Base-by-base conservation (phyloP, 2,888 invertebrate species). In the Scaptomyza polygonia region DNA sequence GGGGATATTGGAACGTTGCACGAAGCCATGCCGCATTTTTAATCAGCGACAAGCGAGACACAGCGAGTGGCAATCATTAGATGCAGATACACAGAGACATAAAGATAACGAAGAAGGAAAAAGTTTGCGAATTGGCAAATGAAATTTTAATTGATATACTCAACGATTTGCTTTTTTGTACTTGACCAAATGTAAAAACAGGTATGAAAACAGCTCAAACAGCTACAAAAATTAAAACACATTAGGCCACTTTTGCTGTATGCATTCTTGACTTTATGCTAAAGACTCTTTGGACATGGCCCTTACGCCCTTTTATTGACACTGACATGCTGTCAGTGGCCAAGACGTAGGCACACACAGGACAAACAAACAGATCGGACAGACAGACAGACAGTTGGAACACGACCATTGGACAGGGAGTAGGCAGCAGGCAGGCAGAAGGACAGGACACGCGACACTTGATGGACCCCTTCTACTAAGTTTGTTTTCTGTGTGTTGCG, bases 381-480 rank as follows among this genome's bases (percentile, higher is more conserved):
- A 32, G 18, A 43, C 29, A 30, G 55, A 39, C 18, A 36, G 34
- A 42, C 18, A 32, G 48, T 14, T 25, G 40, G 40, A 40, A 55
- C 52, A 30, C 34, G 32, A 54, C 47, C 51, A 43, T 5, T 36
- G 69, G 25, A 64, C 66, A 56, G 49, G 36, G 42, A 36, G n/a
- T 32, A 45, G 42, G 67, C 56, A 40, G 21, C 58, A 75, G 21
- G 55, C 66, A 61, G 63, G 80, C 29, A 57, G n/a, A 47, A 18
- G 58, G 79, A 49, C 66, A 62, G 66, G 78, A 80, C 86, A 86
- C 84, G 84, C 80, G 84, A 80, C 79, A 86, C 84, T 86, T 80
- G 79, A 86, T 57, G 73, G 39, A 9, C 0, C 16, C 16, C 39
- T 29, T 14, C 43, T 40, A 44, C 45, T 39, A 14, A 42, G 36